Evolutionary conservation across 2,888 invertebrate species (phyloP), one percentile per base, ranked within the genome.

Genomic region (Dryocosmus kuriphilus): DNA sequence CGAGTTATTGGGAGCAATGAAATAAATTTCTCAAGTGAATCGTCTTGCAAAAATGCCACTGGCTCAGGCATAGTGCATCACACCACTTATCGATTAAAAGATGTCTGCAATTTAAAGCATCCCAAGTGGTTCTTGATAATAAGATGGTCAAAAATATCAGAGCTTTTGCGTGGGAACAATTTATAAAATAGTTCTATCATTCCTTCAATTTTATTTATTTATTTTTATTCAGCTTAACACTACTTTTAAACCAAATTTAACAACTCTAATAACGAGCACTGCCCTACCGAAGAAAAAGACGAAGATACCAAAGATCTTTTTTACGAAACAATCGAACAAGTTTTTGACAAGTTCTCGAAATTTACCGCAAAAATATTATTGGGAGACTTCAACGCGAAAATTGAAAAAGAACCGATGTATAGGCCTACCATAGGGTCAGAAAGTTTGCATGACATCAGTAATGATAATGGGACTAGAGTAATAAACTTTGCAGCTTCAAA

Each of bases 41-140:
- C 19, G 46, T 19, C 27, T 67, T 30, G 27, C 30, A 71, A 71
- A 67, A 71, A 71, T 51, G 46, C 71, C n/a, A 71, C 24, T 71
- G 51, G 9, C 46, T 51, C 27, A 24, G 51, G 9, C 46, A 30
- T 19, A 24, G 24, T 71, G 46, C 71, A 51, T 46, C 71, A 41
- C 41, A 41, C n/a, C 71, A 51, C 46, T 71, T 51, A 71, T 61
- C 35, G 71, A 57, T 35, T 71, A 77, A 77, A 77, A 77, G n/a
- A 57, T n/a, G 65, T 27, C 71, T 63, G 75, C 65, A 41, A 77
- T 74, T 77, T 57, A 22, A 73, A 74, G 51, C 38, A 77, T 65
- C 30, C 65, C 55, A 73, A 77, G 77, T 77, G 77, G 38, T 63
- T 57, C 24, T 74, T 65, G 57, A 77, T 32, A 65, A 65, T 74